Percentiles rank a stretch among this genome's conserved stretches.
phyloP scores from a whole-genome alignment of 2,797 vertebrate species.

The Hydrophis major region DNA sequence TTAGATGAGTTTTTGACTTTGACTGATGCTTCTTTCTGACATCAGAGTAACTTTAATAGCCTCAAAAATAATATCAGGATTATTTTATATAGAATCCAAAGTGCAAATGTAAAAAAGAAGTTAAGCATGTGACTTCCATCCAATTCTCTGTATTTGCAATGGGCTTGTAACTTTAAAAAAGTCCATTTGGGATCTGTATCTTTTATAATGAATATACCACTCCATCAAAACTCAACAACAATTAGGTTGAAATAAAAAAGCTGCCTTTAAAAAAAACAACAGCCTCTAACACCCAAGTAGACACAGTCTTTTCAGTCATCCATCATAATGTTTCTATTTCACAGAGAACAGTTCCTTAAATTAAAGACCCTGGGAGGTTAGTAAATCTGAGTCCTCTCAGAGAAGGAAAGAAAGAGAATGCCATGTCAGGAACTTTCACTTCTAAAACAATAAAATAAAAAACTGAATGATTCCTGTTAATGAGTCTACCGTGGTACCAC shows the following conservation, averaged over 20 bases:
- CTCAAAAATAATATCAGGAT: neutral
- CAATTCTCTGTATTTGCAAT: accelerated
- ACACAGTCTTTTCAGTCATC: neutral
- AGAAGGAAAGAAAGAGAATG: neutral
- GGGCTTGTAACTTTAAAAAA: neutral
- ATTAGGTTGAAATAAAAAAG: neutral
- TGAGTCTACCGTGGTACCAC: neutral
- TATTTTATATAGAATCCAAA: neutral
- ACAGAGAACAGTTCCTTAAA: constrained; percentile 14
- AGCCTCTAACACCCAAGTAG: neutral
- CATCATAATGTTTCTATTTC: neutral
- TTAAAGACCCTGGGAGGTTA: constrained; percentile 8
- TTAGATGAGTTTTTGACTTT: neutral
- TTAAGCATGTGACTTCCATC: neutral
- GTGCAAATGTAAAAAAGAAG: constrained; percentile 20
- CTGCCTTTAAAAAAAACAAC: neutral
- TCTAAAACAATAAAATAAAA: neutral
- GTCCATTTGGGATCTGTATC: constrained; percentile 10
- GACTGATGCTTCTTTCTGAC: neutral
- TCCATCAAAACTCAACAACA: neutral
- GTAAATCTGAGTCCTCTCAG: neutral
- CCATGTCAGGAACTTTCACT: neutral
- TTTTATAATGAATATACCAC: constrained; percentile 22
- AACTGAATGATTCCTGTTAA: neutral
- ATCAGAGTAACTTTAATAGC: neutral